A percentile compares a stretch with the other conserved stretches of the same genome.
These are phyloP conservation scores for Crematogaster levior DNA, from an alignment of 2,888 invertebrate genomes.

Conservation along the genomic window DNA sequence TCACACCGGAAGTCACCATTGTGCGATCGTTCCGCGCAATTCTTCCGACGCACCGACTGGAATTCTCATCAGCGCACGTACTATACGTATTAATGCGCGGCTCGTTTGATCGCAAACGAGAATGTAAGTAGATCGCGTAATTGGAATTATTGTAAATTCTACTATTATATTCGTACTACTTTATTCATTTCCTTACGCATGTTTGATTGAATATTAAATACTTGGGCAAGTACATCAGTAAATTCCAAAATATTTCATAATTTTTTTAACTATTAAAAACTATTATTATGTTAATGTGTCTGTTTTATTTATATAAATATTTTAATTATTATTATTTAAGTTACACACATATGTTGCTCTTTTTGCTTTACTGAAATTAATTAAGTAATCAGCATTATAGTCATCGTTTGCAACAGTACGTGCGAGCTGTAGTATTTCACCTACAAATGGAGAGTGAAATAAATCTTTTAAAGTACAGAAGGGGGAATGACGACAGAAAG, in stretches of 20 bases:
- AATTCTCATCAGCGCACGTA: constrained; percentile 44
- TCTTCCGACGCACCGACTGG: constrained; percentile 61
- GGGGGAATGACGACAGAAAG: constrained; percentile 64
- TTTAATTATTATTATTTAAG: neutral
- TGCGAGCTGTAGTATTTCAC: too few species aligned
- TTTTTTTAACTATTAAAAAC: neutral
- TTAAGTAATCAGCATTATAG: neutral
- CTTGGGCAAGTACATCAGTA: neutral
- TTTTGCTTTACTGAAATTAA: neutral
- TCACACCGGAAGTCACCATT: constrained; percentile 73
- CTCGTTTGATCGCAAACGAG: constrained; percentile 36
- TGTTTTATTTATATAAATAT: constrained; percentile 9
- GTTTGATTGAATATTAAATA: neutral
- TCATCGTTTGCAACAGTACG: neutral
- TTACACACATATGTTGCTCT: neutral
- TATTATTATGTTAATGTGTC: neutral
- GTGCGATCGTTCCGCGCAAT: constrained; percentile 69
- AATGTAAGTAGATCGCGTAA: constrained; percentile 31
- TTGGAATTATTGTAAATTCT: constrained; percentile 16
- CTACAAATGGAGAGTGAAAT: constrained; percentile 63
- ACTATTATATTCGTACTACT: neutral
- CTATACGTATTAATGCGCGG: constrained; percentile 32
- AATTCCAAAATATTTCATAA: neutral
- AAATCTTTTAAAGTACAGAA: constrained; percentile 61
- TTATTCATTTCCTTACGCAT: neutral